phyloP scores from a whole-genome alignment of 1,140 invertebrate genomes.

The Eulimnadia texana region DNA sequence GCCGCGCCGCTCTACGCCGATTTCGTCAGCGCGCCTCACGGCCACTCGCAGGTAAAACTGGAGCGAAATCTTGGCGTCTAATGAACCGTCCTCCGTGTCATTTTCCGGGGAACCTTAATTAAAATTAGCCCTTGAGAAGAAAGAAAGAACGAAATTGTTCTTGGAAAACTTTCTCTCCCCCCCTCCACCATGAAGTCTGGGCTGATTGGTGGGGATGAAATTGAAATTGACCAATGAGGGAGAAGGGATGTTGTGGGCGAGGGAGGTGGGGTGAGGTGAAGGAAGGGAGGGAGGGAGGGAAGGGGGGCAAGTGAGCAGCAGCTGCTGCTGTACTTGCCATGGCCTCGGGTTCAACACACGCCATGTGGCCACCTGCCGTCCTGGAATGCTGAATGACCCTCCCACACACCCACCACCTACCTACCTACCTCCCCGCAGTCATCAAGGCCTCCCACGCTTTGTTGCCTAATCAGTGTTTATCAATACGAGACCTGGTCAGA shows the following conservation, averaged over 20 bases:
- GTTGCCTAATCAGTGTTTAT: too few species aligned
- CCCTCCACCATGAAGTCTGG: too few species aligned
- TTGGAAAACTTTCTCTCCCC: slow-evolving; percentile 6
- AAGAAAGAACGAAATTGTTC: not conserved
- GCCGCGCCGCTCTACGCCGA: not conserved
- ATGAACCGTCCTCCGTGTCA: too few species aligned
- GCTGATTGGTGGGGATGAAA: not conserved
- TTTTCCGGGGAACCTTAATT: too few species aligned
- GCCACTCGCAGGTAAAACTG: too few species aligned
- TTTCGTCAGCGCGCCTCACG: not conserved
- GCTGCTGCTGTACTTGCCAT: not conserved
- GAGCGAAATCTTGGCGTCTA: too few species aligned
- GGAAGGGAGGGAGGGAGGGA: not conserved
- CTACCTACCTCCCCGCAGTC: not conserved
- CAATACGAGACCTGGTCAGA: too few species aligned
- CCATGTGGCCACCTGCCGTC: slow-evolving; percentile 13
- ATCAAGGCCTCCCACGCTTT: not conserved
- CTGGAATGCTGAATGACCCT: slow-evolving; percentile 12
- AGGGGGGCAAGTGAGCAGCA: not conserved
- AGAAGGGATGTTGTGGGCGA: not conserved
- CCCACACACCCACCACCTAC: not conserved
- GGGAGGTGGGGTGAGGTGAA: not conserved
- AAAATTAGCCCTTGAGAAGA: not conserved
- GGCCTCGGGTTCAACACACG: slow-evolving; percentile 10
- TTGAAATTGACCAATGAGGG: not conserved